phyloP scores from a whole-genome alignment of 2,888 invertebrate genomes.

The Nephrocerus scutellatus region DNA sequence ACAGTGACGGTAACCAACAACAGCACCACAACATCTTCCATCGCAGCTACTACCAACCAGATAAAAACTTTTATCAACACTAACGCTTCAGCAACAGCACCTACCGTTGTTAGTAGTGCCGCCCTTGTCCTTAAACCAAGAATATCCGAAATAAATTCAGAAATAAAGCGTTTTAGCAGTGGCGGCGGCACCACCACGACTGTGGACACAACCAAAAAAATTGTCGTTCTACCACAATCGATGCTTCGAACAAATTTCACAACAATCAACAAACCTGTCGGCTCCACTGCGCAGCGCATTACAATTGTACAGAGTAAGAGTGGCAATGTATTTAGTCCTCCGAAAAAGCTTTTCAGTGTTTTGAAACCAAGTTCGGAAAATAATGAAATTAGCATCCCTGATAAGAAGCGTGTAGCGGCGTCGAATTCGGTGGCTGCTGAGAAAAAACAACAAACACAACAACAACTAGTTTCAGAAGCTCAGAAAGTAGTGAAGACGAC shows the following conservation, averaged over 20 bases:
- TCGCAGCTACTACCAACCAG: constrained; percentile 4
- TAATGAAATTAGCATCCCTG: constrained; percentile 3
- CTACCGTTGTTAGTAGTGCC: constrained; percentile 2
- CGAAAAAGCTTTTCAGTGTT: constrained; percentile 28
- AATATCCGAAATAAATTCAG: constrained; percentile 36
- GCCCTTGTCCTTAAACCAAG: constrained; percentile 31
- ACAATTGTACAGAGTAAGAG: constrained; percentile 25
- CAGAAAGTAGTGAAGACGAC: too few relatives aligned
- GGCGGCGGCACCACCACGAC: constrained; percentile 12
- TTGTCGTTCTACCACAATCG: constrained; percentile 33
- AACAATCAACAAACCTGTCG: neutral
- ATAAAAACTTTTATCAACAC: constrained; percentile 3
- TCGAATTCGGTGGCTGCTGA: neutral
- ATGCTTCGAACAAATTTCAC: constrained; percentile 16
- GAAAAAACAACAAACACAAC: constrained; percentile 1
- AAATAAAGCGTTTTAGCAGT: constrained; percentile 31
- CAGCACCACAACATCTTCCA: neutral
- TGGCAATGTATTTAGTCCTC: constrained; percentile 27
- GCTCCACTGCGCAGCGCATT: constrained; percentile 12
- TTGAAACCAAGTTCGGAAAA: constrained; percentile 20
- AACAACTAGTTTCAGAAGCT: constrained; percentile 7
- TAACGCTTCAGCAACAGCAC: neutral
- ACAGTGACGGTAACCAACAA: constrained; percentile 10
- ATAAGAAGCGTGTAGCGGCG: neutral
- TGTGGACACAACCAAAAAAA: constrained; percentile 29